Evolutionary conservation across 2,113 vertebrate genomes (phyloP).

Genomic region (Oenanthe melanoleuca): DNA sequence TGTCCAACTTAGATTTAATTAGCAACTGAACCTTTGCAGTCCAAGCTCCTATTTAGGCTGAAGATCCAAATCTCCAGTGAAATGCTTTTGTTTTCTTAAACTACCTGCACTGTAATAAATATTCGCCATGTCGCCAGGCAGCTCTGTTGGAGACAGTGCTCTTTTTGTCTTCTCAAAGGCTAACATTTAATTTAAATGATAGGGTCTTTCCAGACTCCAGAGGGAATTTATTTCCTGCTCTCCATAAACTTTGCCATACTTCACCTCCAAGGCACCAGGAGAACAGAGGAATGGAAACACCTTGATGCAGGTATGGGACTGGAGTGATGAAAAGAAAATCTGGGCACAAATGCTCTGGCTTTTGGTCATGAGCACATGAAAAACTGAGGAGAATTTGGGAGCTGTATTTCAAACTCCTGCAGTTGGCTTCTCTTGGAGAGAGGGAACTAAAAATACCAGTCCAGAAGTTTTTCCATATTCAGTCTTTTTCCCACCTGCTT

Average conservation of each 20-base stretch:
- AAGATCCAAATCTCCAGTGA: conserved; percentile 54
- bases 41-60: conserved; percentile 60
- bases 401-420: neutral
- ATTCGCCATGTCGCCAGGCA: conserved; percentile 58
- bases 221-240: conserved; percentile 55
- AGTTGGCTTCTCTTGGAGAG: neutral
- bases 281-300: conserved; percentile 3
- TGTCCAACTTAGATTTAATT: conserved; percentile 83
- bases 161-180: conserved; percentile 67
- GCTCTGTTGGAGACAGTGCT: conserved; percentile 46
- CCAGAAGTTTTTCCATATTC: neutral
- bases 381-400: neutral
- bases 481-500: neutral
- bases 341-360: neutral
- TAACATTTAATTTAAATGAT: conserved; percentile 75
- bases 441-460: neutral
- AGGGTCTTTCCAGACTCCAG: conserved; percentile 66
- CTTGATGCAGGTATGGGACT: neutral
- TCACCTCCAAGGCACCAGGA: conserved; percentile 37
- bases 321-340: neutral
- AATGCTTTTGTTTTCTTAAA: conserved; percentile 78
- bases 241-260: conserved; percentile 47
- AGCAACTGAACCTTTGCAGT: conserved; percentile 71
- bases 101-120: conserved; percentile 77
- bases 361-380: rapidly evolving